These are phyloP conservation scores for Omphaloscelis lunosa DNA, from an alignment of 2,888 invertebrate species.

Conservation along the genomic window DNA sequence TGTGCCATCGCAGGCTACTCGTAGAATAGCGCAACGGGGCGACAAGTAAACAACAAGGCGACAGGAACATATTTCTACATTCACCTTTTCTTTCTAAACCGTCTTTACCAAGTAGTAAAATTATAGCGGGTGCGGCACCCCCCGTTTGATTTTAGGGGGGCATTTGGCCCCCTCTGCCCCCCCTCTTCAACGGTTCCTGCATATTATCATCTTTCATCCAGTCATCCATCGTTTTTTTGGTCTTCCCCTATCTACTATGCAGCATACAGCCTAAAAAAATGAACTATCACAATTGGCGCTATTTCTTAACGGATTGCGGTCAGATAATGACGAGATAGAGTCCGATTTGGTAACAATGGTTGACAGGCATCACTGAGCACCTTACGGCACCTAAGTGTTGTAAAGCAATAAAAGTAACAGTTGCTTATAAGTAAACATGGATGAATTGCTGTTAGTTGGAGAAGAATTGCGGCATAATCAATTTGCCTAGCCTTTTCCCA, in stretches of 20 bases:
- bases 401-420: slow-evolving; percentile 29
- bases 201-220: not conserved
- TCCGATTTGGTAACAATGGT: slow-evolving; percentile 50
- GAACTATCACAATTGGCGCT: slow-evolving; percentile 9
- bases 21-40: too few relatives aligned
- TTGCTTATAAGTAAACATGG: slow-evolving; percentile 18
- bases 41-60: too few relatives aligned
- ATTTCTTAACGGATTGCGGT: slow-evolving; percentile 59
- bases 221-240: not conserved
- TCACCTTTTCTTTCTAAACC: too few relatives aligned
- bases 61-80: too few relatives aligned
- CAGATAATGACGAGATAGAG: slow-evolving; percentile 44
- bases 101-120: too few relatives aligned
- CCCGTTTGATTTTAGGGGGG: too few relatives aligned
- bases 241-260: not conserved
- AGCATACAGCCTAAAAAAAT: not conserved
- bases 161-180: too few relatives aligned
- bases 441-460: slow-evolving; percentile 1
- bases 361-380: slow-evolving; percentile 60
- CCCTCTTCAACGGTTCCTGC: too few relatives aligned
- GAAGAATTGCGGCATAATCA: slow-evolving; percentile 3
- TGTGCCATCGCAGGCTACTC: too few relatives aligned
- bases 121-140: too few relatives aligned
- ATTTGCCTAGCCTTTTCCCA: too few relatives aligned
- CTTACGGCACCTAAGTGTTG: slow-evolving; percentile 47